Evolutionary conservation across 2,888 invertebrate species (phyloP), one percentile per base, ranked within the genome.

Genomic region (Argynnis bischoffii): DNA sequence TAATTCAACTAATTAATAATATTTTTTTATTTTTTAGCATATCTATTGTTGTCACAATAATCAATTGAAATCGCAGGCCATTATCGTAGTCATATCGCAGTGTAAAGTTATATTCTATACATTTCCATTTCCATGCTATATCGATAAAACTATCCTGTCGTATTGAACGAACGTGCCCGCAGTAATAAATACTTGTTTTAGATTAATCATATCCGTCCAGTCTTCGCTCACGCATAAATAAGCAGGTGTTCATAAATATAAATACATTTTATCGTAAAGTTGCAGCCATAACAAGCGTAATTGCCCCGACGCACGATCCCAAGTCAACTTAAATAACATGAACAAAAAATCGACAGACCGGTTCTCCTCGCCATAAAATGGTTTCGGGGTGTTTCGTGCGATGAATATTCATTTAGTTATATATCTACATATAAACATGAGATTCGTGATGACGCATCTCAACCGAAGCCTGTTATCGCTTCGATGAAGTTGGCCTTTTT

Each of bases 341-440:
- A 77, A 86, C 82, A 85, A 86, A 88, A 89, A 89, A 84, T 74
- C 72, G 72, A 83, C 35, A 41, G 80, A 83, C 87, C 84, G 85
- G 85, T 85, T 87, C 82, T 81, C 81, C 77, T 80, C 80, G 78
- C 76, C 81, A 87, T 85, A 76, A 85, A 87, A 87, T 86, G 82
- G 84, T 85, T 85, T 81, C 80, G 82, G 81, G 81, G 81, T 83
- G 80, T 80, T 84, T 80, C 83, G 77, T 76, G 78, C 78, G 84
- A 85, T 88, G 86, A 89, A 89, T 89, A 88, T 87, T 88, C 83
- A 87, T 88, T 85, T 83, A 82, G 82, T 84, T 85, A 84, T 82
- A 83, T 78, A 82, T 80, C 74, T 80, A 78, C 77, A 81, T 78
- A 73, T 73, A 65, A 68, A 73, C 69, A 72, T 64, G 76, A 82